phyloP scores from a whole-genome alignment of 1,140 invertebrate genomes.

The Spodoptera frugiperda region DNA sequence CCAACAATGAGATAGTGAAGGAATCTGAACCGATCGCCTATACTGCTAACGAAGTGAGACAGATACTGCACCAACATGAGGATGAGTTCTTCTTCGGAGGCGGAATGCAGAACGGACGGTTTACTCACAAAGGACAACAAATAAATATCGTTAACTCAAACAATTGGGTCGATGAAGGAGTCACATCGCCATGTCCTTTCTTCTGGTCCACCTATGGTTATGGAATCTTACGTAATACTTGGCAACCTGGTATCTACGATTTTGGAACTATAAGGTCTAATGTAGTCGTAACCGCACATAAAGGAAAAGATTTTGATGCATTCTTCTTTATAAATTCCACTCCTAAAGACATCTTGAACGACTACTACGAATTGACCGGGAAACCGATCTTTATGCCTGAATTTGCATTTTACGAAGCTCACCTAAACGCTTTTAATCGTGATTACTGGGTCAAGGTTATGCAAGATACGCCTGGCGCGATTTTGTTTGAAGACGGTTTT shows the following conservation, averaged over 20 bases:
- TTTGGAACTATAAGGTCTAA: conserved; percentile 64
- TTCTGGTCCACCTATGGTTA: conserved; percentile 80
- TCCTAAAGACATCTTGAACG: conserved; percentile 70
- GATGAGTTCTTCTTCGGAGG: conserved; percentile 79
- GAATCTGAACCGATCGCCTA: conserved; percentile 68
- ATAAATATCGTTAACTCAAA: conserved; percentile 77
- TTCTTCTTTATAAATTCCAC: conserved; percentile 73
- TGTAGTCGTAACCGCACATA: conserved; percentile 63
- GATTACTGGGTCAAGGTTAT: conserved; percentile 79
- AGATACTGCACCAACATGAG: conserved; percentile 63
- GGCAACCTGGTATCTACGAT: conserved; percentile 75
- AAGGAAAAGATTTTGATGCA: conserved; percentile 68
- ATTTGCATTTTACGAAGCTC: conserved; percentile 79
- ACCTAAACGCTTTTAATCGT: conserved; percentile 79
- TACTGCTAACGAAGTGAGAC: conserved; percentile 55
- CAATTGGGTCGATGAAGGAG: conserved; percentile 75
- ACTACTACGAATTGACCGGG: conserved; percentile 81
- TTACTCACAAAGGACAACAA: conserved; percentile 74
- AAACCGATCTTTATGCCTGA: conserved; percentile 74
- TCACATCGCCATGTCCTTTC: conserved; percentile 78
- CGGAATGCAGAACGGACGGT: conserved; percentile 81
- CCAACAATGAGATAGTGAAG: conserved; percentile 65
- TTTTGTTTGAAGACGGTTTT: conserved; percentile 76
- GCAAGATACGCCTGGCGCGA: conserved; percentile 59
- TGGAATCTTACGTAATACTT: conserved; percentile 76